Base-by-base conservation (phyloP, 1,140 invertebrate species). In the Rhynchophorus ferrugineus region DNA sequence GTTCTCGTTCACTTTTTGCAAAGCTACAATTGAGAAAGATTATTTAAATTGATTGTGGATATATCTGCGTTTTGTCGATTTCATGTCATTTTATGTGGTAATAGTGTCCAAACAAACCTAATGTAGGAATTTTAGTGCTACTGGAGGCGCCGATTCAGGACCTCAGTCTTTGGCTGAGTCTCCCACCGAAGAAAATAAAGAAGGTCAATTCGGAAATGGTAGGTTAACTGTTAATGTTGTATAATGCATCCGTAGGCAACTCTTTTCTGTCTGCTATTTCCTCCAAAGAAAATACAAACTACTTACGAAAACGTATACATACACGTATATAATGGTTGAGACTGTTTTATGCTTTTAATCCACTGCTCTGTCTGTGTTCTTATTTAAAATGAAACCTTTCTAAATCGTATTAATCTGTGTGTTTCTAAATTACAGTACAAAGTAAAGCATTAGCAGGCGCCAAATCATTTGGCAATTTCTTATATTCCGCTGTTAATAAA, bases 381-480 rank as follows among this genome's bases (percentile, higher is more conserved):
- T 29, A 11, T 29, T 11, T 29, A 6, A 2, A 29, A 29, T 29
- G 24, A 29, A 6, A 29, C 5, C 11, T 29, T 34, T 34, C n/a
- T 34, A 34, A 8, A 8, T 44, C 20, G 13, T 3, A 9, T 44
- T 1, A 44, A 44, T 44, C 14, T 33, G 3, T 2, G 9, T 44
- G 13, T 29, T 51, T n/a, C 16, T 49, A 33, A 29, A 38, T 69
- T 67, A 54, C 75, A 87, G 90, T 91, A 65, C 91, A 90, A 57
- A 89, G 85, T 60, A 94, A 94, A 77, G 91, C 91, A 43, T 77
- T 93, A 56, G 89, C 89, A 57, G 87, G 89, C 20, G 91, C 90
- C 68, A 95, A 88, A 77, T 91, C 79, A 65, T 85, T 95, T 68
- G 92, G 92, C 60, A 94, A 83, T 69, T 92, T 92, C 73, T 76